Base-by-base conservation (phyloP, 2,888 invertebrate genomes). In the Ophraella communa region DNA sequence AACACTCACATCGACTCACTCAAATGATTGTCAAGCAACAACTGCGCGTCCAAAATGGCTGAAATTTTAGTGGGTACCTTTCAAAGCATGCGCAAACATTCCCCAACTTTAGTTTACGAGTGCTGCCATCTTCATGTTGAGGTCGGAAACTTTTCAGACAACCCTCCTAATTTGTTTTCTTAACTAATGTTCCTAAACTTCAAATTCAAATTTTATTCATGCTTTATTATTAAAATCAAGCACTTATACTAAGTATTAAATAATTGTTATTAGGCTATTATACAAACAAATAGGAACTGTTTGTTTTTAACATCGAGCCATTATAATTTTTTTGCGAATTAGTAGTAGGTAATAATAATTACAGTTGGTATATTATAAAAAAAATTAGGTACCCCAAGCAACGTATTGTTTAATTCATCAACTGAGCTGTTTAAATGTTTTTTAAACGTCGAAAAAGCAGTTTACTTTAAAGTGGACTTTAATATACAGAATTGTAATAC, bases 391-490 rank as follows among this genome's bases (percentile, higher is more conserved):
- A 39, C 39, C 39, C 2, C 14, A 7, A 39, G 39, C 39, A 39
- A 39, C 7, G 2, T 39, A 39, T 39, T 39, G 39, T 39, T 39
- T n/a, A 47, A 23, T 47, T 27, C 27, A 27, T 24, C 24, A 17
- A 17, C 27, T 51, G 23, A 23, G 52, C 42, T 53, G 52, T 53
- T 60, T 60, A 60, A 60, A 60, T 60, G 60, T 52, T 60, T 60
- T 60, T 53, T 60, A 61, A 55, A 61, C 54, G 47, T 47, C 39
- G 35, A 54, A 55, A 27, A 55, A 54, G 61, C 53, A 47, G 35
- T 45, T 54, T 45, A 54, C 47, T 24, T 18, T 33, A 58, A 57
- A 57, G 42, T 45, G 63, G 8, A 23, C 33, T 57, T 51, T 63
- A 57, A 63, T 63, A 45, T 53, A 53, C n/a, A 27, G 20, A 52